Percentiles rank a stretch among this genome's conserved stretches.
These are phyloP conservation scores for Synergus umbraculus DNA, from an alignment of 2,888 invertebrate species.

Conservation along the genomic window DNA sequence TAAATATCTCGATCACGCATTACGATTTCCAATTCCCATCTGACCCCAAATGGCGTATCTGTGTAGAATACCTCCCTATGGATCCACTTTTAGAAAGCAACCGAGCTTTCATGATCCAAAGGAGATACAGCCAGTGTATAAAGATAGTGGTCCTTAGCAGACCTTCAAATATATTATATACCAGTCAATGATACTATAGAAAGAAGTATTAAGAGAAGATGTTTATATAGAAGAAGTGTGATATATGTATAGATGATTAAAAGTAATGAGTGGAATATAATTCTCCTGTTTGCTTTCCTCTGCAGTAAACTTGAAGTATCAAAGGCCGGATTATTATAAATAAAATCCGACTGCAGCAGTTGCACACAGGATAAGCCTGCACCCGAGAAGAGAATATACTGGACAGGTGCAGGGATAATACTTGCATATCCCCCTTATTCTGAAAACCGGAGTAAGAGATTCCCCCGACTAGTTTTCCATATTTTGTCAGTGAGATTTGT, in stretches of 20 bases:
- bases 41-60: constrained; percentile 70
- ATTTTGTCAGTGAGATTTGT: constrained; percentile 20
- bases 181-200: background rate
- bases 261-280: no score
- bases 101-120: constrained; percentile 25
- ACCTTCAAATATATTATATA: no score
- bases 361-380: background rate
- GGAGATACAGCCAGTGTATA: background rate
- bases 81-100: constrained; percentile 11
- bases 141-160: constrained; percentile 1
- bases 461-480: background rate
- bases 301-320: background rate
- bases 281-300: no score
- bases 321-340: background rate
- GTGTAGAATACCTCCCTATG: constrained; percentile 61
- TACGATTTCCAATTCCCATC: constrained; percentile 61
- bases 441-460: background rate
- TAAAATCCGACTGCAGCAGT: background rate
- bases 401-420: background rate
- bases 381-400: background rate
- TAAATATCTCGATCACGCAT: constrained; percentile 71
- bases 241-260: background rate
- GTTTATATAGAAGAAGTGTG: background rate
- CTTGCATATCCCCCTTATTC: background rate
- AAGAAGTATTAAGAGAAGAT: background rate